These are phyloP conservation scores for Pseudochromis fuscus DNA, from an alignment of 2,797 vertebrate genomes.

Conservation along the genomic window DNA sequence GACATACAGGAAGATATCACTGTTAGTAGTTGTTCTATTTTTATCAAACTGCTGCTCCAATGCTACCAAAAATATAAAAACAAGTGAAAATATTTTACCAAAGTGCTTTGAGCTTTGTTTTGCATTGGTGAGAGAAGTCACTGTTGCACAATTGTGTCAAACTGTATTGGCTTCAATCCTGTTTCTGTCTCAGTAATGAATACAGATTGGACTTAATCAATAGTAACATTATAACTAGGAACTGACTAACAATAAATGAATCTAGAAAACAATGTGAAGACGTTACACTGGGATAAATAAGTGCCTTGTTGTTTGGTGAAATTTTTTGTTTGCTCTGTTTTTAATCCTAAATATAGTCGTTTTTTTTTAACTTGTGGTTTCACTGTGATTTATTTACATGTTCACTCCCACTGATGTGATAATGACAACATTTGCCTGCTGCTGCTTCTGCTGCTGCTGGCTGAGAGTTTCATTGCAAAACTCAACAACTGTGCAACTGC, in stretches of 20 bases:
- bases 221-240: background rate
- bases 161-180: background rate
- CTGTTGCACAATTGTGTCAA: slow-evolving; percentile 1
- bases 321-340: background rate
- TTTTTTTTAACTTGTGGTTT: slow-evolving; percentile 9
- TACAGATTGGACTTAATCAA: background rate
- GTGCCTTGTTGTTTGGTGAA: slow-evolving; percentile 25
- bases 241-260: slow-evolving; percentile 29
- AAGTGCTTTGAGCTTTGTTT: slow-evolving; percentile 15
- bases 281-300: slow-evolving; percentile 40
- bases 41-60: background rate
- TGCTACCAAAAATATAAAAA: background rate
- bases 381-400: slow-evolving; percentile 4
- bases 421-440: background rate
- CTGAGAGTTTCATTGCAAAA: slow-evolving; percentile 1
- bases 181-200: background rate
- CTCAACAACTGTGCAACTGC: background rate
- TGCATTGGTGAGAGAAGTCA: background rate
- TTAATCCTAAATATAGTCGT: slow-evolving; percentile 30
- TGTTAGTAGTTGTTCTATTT: background rate
- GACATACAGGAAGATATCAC: background rate
- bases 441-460: background rate
- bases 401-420: background rate
- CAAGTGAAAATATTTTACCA: slow-evolving; percentile 1
- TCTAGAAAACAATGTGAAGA: slow-evolving; percentile 8